Evolutionary conservation across 2,113 vertebrate genomes (phyloP), one percentile per base, ranked within the genome.

Genomic region (Ascaphus truei): DNA sequence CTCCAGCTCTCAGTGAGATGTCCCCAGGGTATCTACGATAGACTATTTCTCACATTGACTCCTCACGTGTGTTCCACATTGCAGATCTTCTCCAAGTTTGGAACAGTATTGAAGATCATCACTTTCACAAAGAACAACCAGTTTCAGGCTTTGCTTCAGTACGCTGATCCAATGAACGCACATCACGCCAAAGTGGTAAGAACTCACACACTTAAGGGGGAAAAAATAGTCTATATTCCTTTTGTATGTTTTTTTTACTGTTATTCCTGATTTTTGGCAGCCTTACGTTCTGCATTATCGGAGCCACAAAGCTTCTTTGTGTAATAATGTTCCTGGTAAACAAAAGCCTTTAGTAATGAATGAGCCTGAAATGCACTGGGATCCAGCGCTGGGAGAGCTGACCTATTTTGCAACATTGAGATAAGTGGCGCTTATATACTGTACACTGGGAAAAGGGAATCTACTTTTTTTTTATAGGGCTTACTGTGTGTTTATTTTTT

Each of bases 71-170:
- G 57, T 59, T 39, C n/a, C 30, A 34, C 26, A 16, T 80, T 59
- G 56, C 67, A 94, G 93, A 79, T 95, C 78, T 95, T 95, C 80
- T 93, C 87, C 62, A 92, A 84, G 77, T 95, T 85, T 87, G 93
- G 93, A 69, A 78, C 77, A 2, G 86, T 95, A 26, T 74, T 93
- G 83, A 95, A 87, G 86, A 94, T 95, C 78, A 79, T 95, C 69
- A 93, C 75, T 15, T 95, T 94, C 78, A 90, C 76, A 72, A 95
- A 84, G 82, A 91, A 92, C 77, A 87, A 88, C 80, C 83, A 89
- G 0, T 92, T 93, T 72, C 93, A 95, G 74, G 87, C 85, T 68
- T 82, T 95, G 82, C 84, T 94, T 26, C 87, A 95, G 26, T 95
- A 90, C 86, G 77, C 86, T 77, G 88, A 93, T 55, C 76, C 88